Evolutionary conservation across 2,113 vertebrate species (phyloP), one percentile per base, ranked within the genome.

Genomic region (Petroica traversi): DNA sequence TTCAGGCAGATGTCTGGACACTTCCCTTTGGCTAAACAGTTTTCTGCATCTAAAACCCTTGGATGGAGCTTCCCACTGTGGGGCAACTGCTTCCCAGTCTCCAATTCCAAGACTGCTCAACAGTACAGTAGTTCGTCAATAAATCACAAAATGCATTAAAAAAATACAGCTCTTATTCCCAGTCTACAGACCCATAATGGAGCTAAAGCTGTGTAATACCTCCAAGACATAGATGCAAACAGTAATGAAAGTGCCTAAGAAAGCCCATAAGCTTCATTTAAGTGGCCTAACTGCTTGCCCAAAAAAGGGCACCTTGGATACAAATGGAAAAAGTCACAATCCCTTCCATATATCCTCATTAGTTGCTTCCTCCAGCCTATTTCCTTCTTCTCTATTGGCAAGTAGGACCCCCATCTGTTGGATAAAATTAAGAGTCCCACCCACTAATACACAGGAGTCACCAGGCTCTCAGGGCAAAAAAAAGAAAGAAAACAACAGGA

Each of bases 401-500:
- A 88, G 23, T 46, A 85, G n/a, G 68, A 77, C 61, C 38, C 75
- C 64, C 72, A 77, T 63, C 77, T 88, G 63, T 2, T 85, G 54
- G 24, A 61, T 58, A 85, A 96, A 95, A 92, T 86, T 85, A 90
- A 57, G 57, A 41, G 23, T 71, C 64, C 74, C 52, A 81, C 73
- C 55, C 55, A 92, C 82, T 49, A 61, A 75, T 48, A 34, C 43
- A 49, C 59, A 71, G n/a, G 26, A 81, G 25, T 28, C 61, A 40
- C 72, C 48, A 20, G 38, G 38, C 77, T 94, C 79, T 68, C 86
- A 89, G 75, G 74, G 51, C 29, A 68, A 55, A 89, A 69, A 81
- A 34, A 34, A 49, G 73, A 93, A 73, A 75, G 51, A 74, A 96
- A 91, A 81, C 90, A 91, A 63, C 91, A 95, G 85, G 89, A 79